Conservation (phyloP, 2,888 invertebrate genomes). For the Tetranychus truncatus region DNA sequence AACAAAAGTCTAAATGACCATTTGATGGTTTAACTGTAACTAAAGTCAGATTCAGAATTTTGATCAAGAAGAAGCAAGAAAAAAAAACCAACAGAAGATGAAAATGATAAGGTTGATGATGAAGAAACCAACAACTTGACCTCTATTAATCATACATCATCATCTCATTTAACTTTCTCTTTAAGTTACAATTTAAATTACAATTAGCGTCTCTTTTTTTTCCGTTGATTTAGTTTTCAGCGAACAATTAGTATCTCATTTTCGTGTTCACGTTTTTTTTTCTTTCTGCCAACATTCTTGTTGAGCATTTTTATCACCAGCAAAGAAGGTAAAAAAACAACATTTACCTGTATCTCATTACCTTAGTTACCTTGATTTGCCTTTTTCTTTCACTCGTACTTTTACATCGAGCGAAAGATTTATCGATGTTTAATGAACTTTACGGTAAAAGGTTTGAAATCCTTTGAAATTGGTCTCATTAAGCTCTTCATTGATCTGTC, state of each 20-base stretch:
- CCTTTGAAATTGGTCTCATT: too few species aligned
- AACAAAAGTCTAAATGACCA: neutral
- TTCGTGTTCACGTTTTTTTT: neutral
- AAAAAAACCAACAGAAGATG: neutral
- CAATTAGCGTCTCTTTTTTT: neutral
- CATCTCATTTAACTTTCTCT: neutral
- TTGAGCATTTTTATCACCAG: too few species aligned
- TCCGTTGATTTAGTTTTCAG: neutral
- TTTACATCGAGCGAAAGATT: too few species aligned
- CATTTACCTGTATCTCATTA: too few species aligned
- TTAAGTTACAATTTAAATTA: neutral
- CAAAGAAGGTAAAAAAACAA: too few species aligned
- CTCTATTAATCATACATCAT: neutral
- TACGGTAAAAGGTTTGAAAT: too few species aligned
- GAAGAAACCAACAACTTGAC: neutral
- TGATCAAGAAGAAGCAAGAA: neutral
- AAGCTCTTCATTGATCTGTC: too few species aligned
- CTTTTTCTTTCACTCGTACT: too few species aligned
- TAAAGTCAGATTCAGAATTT: too few species aligned
- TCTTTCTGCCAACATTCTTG: neutral
- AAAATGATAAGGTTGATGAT: neutral
- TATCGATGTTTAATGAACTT: too few species aligned
- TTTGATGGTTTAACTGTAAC: neutral
- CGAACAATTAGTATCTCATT: neutral
- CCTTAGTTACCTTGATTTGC: too few species aligned